Evolutionary conservation across 2,888 invertebrate species (phyloP).

Genomic region (Habroteleia sp.): DNA sequence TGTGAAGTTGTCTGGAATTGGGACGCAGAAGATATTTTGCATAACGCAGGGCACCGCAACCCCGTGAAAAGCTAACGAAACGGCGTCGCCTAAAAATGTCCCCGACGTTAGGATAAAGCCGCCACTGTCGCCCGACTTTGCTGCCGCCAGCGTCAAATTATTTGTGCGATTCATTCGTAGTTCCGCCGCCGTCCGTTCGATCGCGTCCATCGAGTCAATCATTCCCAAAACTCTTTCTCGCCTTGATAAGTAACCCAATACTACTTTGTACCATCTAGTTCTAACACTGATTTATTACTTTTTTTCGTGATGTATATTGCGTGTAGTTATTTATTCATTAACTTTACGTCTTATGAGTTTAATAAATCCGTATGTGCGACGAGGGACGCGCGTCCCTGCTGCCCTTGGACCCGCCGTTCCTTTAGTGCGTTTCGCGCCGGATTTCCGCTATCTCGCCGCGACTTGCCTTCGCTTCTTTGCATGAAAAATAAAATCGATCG

Average conservation of each 20-base stretch:
- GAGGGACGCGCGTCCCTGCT: neutral
- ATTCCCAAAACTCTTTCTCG: conserved; percentile 5
- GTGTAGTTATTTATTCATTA: conserved; percentile 49
- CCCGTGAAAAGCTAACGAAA: conserved; percentile 21
- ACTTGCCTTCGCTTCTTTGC: neutral
- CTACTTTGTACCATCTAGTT: conserved; percentile 64
- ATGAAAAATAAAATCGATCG: conserved; percentile 62
- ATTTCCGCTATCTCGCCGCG: neutral
- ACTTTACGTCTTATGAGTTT: conserved; percentile 42
- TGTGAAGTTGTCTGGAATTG: too few relatives aligned
- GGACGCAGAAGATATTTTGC: too few relatives aligned
- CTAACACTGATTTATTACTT: conserved; percentile 64
- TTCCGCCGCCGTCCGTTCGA: conserved; percentile 1
- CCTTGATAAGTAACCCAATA: conserved; percentile 53
- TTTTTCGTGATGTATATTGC: conserved; percentile 60
- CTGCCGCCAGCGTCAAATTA: conserved; percentile 15
- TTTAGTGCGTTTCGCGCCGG: neutral
- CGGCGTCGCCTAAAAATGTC: conserved; percentile 16
- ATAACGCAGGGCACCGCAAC: too few relatives aligned
- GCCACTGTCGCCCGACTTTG: conserved; percentile 22
- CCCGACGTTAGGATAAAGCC: conserved; percentile 17
- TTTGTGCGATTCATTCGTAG: conserved; percentile 42
- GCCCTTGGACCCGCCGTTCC: neutral
- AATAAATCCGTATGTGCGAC: conserved; percentile 9
- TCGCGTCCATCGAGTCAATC: conserved; percentile 15